These are phyloP conservation scores for Gymnoscopelus braueri DNA, from an alignment of 2,797 vertebrate species.

Conservation along the genomic window DNA sequence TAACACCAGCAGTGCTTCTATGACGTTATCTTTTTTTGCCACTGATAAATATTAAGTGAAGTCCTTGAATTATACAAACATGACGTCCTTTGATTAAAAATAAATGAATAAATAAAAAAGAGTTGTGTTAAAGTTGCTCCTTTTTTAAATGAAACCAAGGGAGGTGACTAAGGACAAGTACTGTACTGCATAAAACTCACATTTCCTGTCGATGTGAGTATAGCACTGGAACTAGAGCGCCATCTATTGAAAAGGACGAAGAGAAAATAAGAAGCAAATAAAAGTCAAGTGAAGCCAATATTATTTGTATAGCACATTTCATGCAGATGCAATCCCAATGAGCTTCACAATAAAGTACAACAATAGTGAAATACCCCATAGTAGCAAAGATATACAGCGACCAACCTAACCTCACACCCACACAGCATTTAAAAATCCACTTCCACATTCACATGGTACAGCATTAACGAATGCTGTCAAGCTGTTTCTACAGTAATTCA, in stretches of 20 bases:
- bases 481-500: too few relatives aligned
- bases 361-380: too few relatives aligned
- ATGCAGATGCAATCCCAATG: too few relatives aligned
- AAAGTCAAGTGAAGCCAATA: background rate
- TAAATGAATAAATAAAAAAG: constrained; percentile 28
- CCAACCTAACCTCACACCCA: too few relatives aligned
- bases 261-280: constrained; percentile 12
- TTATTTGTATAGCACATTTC: too few relatives aligned
- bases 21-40: constrained; percentile 46
- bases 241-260: constrained; percentile 67
- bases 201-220: background rate
- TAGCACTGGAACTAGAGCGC: constrained; percentile 48
- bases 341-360: too few relatives aligned
- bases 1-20: constrained; percentile 19
- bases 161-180: constrained; percentile 17
- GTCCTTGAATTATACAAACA: constrained; percentile 45
- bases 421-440: too few relatives aligned
- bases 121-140: constrained; percentile 19
- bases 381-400: too few relatives aligned
- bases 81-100: constrained; percentile 43
- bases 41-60: constrained; percentile 38
- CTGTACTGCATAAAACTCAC: constrained; percentile 18
- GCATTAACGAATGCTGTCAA: too few relatives aligned
- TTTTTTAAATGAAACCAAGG: constrained; percentile 38
- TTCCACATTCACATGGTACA: too few relatives aligned